Evolutionary conservation across 2,888 invertebrate species (phyloP).

Genomic region (Xanthorhoe designata): DNA sequence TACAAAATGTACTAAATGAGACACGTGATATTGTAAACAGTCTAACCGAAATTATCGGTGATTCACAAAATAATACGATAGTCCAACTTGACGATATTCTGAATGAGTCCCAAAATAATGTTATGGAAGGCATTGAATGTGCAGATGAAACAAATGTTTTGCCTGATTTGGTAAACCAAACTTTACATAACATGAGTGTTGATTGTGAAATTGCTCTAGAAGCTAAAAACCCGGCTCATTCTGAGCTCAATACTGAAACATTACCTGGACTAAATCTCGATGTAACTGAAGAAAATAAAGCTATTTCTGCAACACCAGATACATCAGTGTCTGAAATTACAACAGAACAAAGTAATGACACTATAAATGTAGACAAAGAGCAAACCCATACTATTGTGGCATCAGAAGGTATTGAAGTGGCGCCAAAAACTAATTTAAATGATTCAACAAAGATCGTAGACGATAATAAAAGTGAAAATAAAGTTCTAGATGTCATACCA

Average conservation of each 20-base stretch:
- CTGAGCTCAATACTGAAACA: constrained; percentile 3
- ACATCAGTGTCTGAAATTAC: neutral
- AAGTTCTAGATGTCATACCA: constrained; percentile 5
- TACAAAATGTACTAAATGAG: constrained; percentile 22
- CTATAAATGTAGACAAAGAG: constrained; percentile 8
- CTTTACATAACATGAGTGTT: constrained; percentile 28
- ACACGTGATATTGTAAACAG: constrained; percentile 24
- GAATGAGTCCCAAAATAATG: constrained; percentile 16
- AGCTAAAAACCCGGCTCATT: neutral
- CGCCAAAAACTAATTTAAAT: constrained; percentile 3
- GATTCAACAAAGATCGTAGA: neutral
- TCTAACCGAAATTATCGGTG: constrained; percentile 26
- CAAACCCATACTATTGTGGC: constrained; percentile 47
- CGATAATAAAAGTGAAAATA: neutral
- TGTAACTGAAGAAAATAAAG: constrained; percentile 19
- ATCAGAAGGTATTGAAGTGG: constrained; percentile 34
- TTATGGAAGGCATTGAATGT: constrained; percentile 46
- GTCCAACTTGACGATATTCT: constrained; percentile 2
- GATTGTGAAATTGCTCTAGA: constrained; percentile 10
- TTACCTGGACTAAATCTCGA: neutral
- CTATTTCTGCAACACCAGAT: constrained; percentile 1
- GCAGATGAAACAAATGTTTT: constrained; percentile 39
- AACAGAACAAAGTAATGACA: constrained; percentile 14
- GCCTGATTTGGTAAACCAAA: constrained; percentile 51
- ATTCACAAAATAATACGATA: constrained; percentile 18